Percentiles rank a stretch among this genome's conserved stretches.
phyloP scores from a whole-genome alignment of 1,140 invertebrate genomes.

The Cotesia chilonis region DNA sequence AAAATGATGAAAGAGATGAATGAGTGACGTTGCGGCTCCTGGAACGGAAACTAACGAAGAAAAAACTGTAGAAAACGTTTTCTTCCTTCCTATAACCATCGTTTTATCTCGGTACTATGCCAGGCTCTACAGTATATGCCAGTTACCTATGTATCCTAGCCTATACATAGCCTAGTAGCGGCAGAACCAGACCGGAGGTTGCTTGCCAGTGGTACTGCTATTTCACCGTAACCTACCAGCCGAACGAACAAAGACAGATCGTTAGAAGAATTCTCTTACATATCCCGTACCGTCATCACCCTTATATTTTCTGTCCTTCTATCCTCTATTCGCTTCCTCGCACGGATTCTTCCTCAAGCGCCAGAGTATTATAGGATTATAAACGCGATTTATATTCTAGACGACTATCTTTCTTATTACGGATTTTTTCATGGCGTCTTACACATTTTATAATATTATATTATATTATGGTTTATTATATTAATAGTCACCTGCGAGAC shows the following conservation, averaged over 20 bases:
- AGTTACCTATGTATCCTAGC: too few relatives aligned
- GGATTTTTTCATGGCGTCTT: conserved; percentile 9
- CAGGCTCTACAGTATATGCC: too few relatives aligned
- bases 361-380: conserved; percentile 32
- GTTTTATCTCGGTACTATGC: conserved; percentile 13
- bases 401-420: not conserved
- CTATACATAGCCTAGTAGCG: too few relatives aligned
- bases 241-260: conserved; percentile 33
- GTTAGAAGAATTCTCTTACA: conserved; percentile 33
- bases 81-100: conserved; percentile 4
- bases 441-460: not conserved
- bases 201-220: too few relatives aligned
- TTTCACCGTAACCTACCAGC: conserved; percentile 11
- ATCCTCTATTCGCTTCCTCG: not conserved
- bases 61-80: conserved; percentile 18
- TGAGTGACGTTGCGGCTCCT: conserved; percentile 17
- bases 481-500: conserved; percentile 1
- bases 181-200: too few relatives aligned
- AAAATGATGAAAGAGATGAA: conserved; percentile 21
- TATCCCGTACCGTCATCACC: conserved; percentile 6
- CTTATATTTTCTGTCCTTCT: not conserved
- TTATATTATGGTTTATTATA: not conserved
- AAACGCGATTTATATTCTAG: conserved; percentile 31
- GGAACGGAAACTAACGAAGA: conserved; percentile 19
- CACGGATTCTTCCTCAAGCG: not conserved